These are phyloP conservation scores for Nomada lathburiana DNA, from an alignment of 2,888 invertebrate genomes.

Conservation along the genomic window DNA sequence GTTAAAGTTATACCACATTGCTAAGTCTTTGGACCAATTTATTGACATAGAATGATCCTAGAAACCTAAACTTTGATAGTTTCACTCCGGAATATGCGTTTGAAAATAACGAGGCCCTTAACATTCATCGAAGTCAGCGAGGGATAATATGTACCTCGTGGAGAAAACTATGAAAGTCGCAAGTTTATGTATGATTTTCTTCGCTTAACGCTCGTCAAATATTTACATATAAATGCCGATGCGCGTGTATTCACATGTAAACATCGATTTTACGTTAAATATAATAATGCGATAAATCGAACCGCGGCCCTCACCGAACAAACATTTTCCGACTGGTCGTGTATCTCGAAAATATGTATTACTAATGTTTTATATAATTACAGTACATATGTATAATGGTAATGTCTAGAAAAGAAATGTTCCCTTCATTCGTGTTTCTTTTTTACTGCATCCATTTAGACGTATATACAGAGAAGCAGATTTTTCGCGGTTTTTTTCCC, in stretches of 20 bases:
- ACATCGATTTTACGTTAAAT: constrained; percentile 52
- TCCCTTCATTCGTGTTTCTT: constrained; percentile 54
- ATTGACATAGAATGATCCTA: constrained; percentile 10
- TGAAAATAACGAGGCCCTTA: constrained; percentile 32
- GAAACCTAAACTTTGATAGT: constrained; percentile 25
- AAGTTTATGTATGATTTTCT: constrained; percentile 49
- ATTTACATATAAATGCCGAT: constrained; percentile 56
- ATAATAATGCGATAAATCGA: constrained; percentile 37
- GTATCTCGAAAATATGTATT: constrained; percentile 60
- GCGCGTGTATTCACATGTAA: constrained; percentile 61
- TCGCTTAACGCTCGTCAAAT: constrained; percentile 61
- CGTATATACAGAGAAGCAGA: constrained; percentile 54
- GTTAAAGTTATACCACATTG: constrained; percentile 12
- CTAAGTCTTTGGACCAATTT: constrained; percentile 18
- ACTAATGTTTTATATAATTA: constrained; percentile 59
- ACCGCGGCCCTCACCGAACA: constrained; percentile 28
- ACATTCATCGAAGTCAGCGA: constrained; percentile 21
- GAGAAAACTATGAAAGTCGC: constrained; percentile 38
- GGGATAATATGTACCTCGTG: constrained; percentile 17
- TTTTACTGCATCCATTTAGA: constrained; percentile 26
- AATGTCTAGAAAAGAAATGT: constrained; percentile 64
- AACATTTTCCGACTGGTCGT: constrained; percentile 41
- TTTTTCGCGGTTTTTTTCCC: constrained; percentile 11
- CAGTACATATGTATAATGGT: constrained; percentile 64
- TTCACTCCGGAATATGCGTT: constrained; percentile 18